Evolutionary conservation across 2,113 vertebrate genomes (phyloP).

Genomic region (Apteryx mantelli): DNA sequence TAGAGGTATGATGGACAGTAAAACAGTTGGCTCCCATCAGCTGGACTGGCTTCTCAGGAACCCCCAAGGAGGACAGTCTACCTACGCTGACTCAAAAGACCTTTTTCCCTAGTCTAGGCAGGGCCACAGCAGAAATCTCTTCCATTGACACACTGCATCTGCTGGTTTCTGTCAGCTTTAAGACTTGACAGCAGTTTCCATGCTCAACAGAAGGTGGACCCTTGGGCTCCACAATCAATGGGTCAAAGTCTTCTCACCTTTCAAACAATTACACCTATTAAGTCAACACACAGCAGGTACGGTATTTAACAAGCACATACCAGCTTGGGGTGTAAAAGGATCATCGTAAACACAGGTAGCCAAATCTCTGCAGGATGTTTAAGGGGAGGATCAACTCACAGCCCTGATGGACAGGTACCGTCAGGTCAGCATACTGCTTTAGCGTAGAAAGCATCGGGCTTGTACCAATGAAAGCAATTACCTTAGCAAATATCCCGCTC

Average conservation of each 20-base stretch:
- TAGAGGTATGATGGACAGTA: background rate
- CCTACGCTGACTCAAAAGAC: background rate
- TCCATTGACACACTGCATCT: background rate
- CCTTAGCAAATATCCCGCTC: background rate
- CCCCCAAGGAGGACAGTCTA: background rate
- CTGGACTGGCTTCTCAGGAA: background rate
- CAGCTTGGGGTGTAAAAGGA: background rate
- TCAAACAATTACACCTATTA: background rate
- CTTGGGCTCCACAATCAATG: background rate
- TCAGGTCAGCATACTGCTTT: background rate
- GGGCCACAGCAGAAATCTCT: background rate
- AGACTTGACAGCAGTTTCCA: background rate
- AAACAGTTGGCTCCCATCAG: background rate
- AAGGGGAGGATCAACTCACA: background rate
- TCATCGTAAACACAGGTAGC: background rate
- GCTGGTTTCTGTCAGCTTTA: background rate
- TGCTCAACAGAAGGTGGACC: background rate
- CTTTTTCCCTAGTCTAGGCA: background rate
- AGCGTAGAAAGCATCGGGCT: background rate
- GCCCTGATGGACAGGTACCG: background rate
- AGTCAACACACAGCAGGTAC: background rate
- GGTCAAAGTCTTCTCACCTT: background rate
- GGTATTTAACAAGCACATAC: background rate
- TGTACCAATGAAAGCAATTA: constrained; percentile 26
- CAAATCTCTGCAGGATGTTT: background rate